phyloP scores from a whole-genome alignment of 2,113 vertebrate species.

The Tichodroma muraria region DNA sequence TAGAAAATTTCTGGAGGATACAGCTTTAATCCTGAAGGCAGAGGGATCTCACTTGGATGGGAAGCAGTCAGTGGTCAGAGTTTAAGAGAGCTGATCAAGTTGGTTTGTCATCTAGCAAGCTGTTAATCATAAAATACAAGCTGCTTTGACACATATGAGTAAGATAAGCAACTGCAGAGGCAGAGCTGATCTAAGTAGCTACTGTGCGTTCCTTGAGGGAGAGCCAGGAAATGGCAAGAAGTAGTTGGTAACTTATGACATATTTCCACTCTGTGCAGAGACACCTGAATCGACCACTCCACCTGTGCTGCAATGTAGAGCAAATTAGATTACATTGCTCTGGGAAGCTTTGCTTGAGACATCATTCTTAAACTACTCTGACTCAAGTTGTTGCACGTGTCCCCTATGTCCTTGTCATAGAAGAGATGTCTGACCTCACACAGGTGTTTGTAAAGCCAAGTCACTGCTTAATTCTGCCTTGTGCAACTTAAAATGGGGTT shows the following conservation, averaged over 20 bases:
- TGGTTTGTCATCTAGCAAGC: neutral
- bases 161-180: neutral
- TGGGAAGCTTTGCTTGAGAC: neutral
- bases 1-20: neutral
- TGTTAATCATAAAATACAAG: neutral
- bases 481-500: neutral
- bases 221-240: neutral
- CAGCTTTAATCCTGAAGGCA: neutral
- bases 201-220: neutral
- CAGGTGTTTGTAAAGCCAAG: neutral
- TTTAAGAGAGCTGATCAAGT: neutral
- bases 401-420: neutral
- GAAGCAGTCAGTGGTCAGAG: neutral
- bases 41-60: neutral
- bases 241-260: neutral
- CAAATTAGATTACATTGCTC: neutral
- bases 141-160: neutral
- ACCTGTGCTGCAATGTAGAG: neutral
- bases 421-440: neutral
- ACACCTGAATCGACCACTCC: neutral
- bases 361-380: neutral
- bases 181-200: neutral
- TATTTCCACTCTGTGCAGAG: neutral
- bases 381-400: neutral
- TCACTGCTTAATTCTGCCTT: neutral